Base-by-base conservation (phyloP, 2,113 vertebrate species). In the Periophthalmus modestus region DNA sequence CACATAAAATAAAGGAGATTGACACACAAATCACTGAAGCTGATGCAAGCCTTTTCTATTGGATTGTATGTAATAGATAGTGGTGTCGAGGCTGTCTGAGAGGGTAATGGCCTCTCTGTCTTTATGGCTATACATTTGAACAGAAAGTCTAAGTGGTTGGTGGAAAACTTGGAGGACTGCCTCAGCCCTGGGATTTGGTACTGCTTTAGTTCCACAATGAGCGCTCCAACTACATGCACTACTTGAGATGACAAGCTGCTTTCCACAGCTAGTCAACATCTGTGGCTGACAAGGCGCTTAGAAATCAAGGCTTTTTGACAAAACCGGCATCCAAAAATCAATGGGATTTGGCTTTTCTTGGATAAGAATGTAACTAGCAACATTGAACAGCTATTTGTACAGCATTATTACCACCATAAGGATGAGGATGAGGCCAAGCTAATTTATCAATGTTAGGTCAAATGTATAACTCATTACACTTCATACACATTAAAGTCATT, bases 161-260 rank as follows among this genome's bases (percentile, higher is more conserved):
- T 74, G 76, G 79, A 85, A 82, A 80, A 74, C 72, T 82, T 12
- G 61, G 72, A 81, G 63, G 75, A 77, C 79, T 86, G 78, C 23
- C 65, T 68, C 73, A 74, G 66, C 43, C 73, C 65, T 74, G 54
- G 80, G 77, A 78, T 81, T 87, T 76, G 57, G 59, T 72, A 73
- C 69, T 84, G 79, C 82, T 76, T 86, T 79, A 77, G 85, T 81
- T 84, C 73, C 48, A 72, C 72, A 74, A 70, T 74, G 61, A 79
- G 69, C 71, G 69, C 74, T 78, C 77, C 79, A 80, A 85, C 65
- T 68, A 79, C 74, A 87, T 80, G 66, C 74, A 63, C 68, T 82
- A 72, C 77, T 85, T 82, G 61, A 77, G 72, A 70, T 82, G 83
- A 83, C 83, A 88, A 80, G 82, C 75, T 68, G 73, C 74, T 85